Evolutionary conservation across 2,888 invertebrate species (phyloP), one percentile per base, ranked within the genome.

Genomic region (Stictocephala bisonia): DNA sequence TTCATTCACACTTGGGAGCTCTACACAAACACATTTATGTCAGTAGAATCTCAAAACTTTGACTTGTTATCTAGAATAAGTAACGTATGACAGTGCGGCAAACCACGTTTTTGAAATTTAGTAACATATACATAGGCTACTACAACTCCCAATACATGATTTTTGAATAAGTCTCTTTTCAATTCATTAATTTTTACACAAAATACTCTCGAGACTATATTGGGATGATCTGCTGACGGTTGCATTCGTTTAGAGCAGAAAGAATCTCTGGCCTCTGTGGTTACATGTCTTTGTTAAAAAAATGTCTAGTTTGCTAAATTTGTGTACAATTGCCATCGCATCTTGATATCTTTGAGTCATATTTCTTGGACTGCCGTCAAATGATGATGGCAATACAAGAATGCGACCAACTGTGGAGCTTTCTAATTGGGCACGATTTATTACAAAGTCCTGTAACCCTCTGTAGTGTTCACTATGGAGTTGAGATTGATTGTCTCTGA

Each of bases 31-130:
- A 44, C 20, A 67, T 13, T 44, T 41, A 26, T 67, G 44, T 40
- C n/a, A 13, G 20, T 26, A 6, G 44, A 44, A 22, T 40, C n/a
- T 41, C 22, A 26, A 15, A 67, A 67, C 41, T 67, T 67, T 56
- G 56, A 56, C 29, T n/a, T n/a, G n/a, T n/a, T n/a, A n/a, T n/a
- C n/a, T n/a, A n/a, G n/a, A n/a, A n/a, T n/a, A n/a, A n/a, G n/a
- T n/a, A n/a, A n/a, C n/a, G n/a, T n/a, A n/a, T n/a, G n/a, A n/a
- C n/a, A n/a, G n/a, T n/a, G n/a, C n/a, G n/a, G n/a, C n/a, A n/a
- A n/a, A n/a, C n/a, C n/a, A 56, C 56, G 56, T 51, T 75, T 75
- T 41, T 75, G 75, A 35, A 73, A 71, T 51, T 75, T 67, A 4
- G 73, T 44, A 1, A 41, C 35, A 56, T 75, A 75, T 1, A 75